phyloP scores from a whole-genome alignment of 1,140 invertebrate species.

The Diachasmimorpha longicaudata region DNA sequence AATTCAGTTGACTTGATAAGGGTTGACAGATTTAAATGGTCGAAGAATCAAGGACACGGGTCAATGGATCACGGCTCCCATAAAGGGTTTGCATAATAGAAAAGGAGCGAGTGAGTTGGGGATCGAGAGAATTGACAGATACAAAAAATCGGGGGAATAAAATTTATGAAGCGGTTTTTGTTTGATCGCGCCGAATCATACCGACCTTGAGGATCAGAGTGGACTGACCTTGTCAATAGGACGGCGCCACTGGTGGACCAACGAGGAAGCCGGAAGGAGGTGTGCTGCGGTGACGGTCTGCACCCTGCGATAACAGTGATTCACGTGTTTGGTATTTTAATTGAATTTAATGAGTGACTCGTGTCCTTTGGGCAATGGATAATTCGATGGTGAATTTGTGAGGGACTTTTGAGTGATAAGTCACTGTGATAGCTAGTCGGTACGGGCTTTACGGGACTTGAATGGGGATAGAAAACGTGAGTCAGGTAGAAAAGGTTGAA shows the following conservation, averaged over 20 bases:
- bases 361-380: background rate
- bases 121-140: background rate
- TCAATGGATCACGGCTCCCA: background rate
- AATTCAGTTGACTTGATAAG: background rate
- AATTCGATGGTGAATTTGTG: background rate
- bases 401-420: background rate
- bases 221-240: conserved; percentile 26
- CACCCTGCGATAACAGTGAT: background rate
- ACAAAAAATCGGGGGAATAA: background rate
- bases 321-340: background rate
- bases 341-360: background rate
- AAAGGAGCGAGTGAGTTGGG: background rate
- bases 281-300: background rate
- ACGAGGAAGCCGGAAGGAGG: conserved; percentile 13
- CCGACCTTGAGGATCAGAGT: conserved; percentile 20
- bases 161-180: background rate
- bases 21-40: background rate
- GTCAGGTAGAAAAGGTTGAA: conserved; percentile 7
- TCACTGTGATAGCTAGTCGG: background rate
- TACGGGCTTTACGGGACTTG: background rate
- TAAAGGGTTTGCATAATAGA: background rate
- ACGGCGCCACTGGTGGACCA: conserved; percentile 21
- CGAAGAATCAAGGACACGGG: background rate
- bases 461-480: background rate
- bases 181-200: background rate